These are phyloP conservation scores for Pseudochaenichthys georgianus DNA, from an alignment of 2,797 vertebrate genomes.

Conservation along the genomic window DNA sequence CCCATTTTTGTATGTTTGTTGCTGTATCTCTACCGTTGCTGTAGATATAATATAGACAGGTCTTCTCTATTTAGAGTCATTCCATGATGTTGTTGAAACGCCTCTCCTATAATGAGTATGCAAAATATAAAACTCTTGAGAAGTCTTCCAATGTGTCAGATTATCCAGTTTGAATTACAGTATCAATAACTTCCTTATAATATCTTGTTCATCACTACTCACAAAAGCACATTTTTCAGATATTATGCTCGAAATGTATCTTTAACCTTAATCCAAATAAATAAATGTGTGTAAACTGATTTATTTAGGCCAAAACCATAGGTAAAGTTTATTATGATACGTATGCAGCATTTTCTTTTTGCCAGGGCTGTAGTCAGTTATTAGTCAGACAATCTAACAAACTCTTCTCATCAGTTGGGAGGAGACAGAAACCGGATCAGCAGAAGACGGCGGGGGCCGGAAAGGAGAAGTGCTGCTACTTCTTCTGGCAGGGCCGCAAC, in stretches of 20 bases:
- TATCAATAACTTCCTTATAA: background rate
- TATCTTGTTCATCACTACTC: background rate
- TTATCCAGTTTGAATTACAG: background rate
- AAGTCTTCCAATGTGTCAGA: background rate
- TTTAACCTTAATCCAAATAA: background rate
- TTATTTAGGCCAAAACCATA: background rate
- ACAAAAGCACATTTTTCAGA: too few species aligned
- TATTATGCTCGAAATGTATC: background rate
- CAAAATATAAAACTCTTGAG: background rate
- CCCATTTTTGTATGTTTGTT: background rate
- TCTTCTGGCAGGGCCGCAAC: conserved; percentile 97
- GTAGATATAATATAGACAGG: background rate
- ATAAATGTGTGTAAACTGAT: background rate
- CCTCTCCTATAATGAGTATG: background rate
- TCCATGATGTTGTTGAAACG: background rate
- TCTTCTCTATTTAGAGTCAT: background rate
- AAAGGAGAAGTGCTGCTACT: conserved; percentile 95
- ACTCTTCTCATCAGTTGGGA: conserved; percentile 86
- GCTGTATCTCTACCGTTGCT: background rate
- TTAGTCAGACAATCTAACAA: background rate
- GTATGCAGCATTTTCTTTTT: background rate
- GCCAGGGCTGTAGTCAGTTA: too few species aligned
- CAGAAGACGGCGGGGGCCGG: conserved; percentile 84
- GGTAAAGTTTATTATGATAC: background rate
- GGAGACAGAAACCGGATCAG: conserved; percentile 89